phyloP scores from a whole-genome alignment of 2,797 vertebrate genomes.

The Epinephelus awoara region DNA sequence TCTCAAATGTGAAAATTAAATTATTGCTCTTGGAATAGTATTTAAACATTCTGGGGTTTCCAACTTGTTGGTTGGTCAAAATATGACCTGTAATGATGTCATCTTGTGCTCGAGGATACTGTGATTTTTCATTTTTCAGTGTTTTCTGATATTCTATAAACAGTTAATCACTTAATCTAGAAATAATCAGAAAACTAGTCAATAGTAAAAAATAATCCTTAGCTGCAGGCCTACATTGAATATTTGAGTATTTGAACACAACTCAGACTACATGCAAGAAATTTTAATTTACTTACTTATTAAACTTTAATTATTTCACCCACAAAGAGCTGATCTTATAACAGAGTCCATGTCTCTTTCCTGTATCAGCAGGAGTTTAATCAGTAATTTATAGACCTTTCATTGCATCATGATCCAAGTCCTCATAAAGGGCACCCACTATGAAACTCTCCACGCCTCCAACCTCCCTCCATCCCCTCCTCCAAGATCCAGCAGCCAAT shows the following conservation, averaged over 20 bases:
- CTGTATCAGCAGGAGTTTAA: neutral
- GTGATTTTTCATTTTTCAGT: neutral
- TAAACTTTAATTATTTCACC: neutral
- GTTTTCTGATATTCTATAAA: neutral
- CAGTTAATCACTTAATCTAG: neutral
- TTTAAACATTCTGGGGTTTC: neutral
- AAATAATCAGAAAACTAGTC: neutral
- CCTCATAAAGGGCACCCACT: slow-evolving; percentile 25
- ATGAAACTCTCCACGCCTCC: slow-evolving; percentile 62
- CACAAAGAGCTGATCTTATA: slow-evolving; percentile 4
- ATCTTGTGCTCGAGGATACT: neutral
- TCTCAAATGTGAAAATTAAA: neutral
- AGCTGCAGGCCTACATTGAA: neutral
- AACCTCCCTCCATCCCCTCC: slow-evolving; percentile 15
- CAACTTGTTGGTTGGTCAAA: neutral
- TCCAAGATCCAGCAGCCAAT: slow-evolving; percentile 73
- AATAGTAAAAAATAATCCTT: neutral
- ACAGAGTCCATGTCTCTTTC: neutral
- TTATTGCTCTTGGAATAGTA: neutral
- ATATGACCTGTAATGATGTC: neutral
- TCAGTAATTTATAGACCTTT: slow-evolving; percentile 42
- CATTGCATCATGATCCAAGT: slow-evolving; percentile 75
- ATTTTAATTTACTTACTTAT: no score
- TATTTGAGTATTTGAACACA: neutral
- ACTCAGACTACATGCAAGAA: no score